Percentiles rank a stretch among this genome's conserved stretches.
phyloP scores from a whole-genome alignment of 37 sponge, comb jelly and placozoan genomes.

The Cliona cf. orientalis region DNA sequence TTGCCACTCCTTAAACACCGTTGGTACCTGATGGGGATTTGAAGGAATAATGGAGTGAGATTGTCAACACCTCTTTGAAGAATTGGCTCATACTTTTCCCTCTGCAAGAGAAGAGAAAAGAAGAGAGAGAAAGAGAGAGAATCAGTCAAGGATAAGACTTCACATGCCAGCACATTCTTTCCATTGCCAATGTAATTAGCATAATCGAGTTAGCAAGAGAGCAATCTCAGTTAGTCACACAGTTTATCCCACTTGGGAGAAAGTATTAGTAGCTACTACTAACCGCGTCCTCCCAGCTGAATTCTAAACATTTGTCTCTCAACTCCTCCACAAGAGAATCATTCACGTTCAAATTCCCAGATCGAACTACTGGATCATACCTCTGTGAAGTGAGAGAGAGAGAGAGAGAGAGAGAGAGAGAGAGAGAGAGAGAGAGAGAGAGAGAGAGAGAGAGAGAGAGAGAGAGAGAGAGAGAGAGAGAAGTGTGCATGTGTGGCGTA shows the following conservation, averaged over 20 bases:
- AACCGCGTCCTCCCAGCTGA: constrained; percentile 33
- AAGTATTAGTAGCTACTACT: no score
- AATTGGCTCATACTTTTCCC: not conserved
- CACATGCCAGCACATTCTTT: no score
- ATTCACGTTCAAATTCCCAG: constrained; percentile 42
- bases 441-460: constrained; percentile 24
- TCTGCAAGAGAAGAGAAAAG: no score
- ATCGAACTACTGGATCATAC: constrained; percentile 35
- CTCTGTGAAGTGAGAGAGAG: constrained; percentile 26
- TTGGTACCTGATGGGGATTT: constrained; percentile 11
- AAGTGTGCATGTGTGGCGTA: no score
- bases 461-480: no score
- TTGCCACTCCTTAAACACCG: not conserved
- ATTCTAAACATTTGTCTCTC: not conserved
- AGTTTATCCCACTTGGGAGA: no score
- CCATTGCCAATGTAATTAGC: no score
- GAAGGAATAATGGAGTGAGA: not conserved
- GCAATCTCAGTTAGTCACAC: no score
- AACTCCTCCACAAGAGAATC: not conserved
- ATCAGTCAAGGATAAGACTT: no score
- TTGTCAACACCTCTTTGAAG: not conserved
- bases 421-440: constrained; percentile 21
- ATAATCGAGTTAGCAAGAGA: no score
- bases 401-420: not conserved
- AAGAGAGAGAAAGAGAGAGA: no score